A percentile compares a stretch with the other conserved stretches of the same genome.
Conservation (phyloP, 1,140 invertebrate species). For the Sminthurinus signatus region DNA sequence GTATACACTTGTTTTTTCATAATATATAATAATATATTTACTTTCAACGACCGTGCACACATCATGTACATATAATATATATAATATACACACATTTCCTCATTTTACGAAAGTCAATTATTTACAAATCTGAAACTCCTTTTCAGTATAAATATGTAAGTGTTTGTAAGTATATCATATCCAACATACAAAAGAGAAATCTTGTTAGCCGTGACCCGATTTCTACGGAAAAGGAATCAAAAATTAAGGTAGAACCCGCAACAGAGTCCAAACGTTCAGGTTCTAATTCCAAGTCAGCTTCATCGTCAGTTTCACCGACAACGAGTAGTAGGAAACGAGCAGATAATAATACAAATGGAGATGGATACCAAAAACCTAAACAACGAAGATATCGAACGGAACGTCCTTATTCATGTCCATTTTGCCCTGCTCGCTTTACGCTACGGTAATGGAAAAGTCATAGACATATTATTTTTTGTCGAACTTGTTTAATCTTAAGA, state of each 20-base stretch:
- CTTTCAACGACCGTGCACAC: too few species aligned
- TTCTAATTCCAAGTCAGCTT: constrained; percentile 7
- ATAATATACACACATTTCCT: too few species aligned
- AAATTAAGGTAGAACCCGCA: constrained; percentile 5
- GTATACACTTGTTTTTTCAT: too few species aligned
- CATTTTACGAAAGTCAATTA: too few species aligned
- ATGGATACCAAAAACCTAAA: constrained; percentile 88
- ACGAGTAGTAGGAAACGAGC: constrained; percentile 19
- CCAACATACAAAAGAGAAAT: constrained; percentile 16
- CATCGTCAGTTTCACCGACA: constrained; percentile 26
- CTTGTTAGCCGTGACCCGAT: constrained; percentile 17
- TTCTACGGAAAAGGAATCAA: constrained; percentile 15
- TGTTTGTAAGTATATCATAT: too few species aligned
- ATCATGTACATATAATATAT: too few species aligned
- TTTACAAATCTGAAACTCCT: too few species aligned
- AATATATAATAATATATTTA: too few species aligned
- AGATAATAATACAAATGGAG: constrained; percentile 58
- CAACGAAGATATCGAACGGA: constrained; percentile 84
- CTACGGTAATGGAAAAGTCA: too few species aligned
- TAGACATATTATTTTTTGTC: too few species aligned
- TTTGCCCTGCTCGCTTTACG: constrained; percentile 81
- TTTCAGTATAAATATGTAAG: too few species aligned
- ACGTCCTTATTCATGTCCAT: constrained; percentile 77
- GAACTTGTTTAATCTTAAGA: too few species aligned
- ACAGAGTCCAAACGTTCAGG: constrained; percentile 8